Base-by-base conservation (phyloP, 2,888 invertebrate species). In the Chloromyia formosa region DNA sequence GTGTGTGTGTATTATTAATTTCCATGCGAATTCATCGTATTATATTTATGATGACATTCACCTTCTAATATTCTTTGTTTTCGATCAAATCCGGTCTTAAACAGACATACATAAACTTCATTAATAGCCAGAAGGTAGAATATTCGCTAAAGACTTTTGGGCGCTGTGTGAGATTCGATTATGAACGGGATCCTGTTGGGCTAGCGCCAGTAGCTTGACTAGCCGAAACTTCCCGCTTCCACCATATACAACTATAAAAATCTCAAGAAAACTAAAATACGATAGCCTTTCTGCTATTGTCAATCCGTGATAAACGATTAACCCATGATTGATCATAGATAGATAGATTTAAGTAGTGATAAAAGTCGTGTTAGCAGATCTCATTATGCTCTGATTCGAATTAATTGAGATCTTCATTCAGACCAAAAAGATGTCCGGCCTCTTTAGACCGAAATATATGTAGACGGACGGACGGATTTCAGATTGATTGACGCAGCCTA, bases 361-460 rank as follows among this genome's bases (percentile, higher is more conserved):
- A 69, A 74, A 74, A 74, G 66, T 74, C 74, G 69, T 74, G 74
- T 74, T 61, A 45, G 56, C 71, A 58, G 27, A 69, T 71, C 71
- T 20, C 35, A 71, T 56, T 56, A 56, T 58, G 14, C 14, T 18
- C 20, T 10, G 58, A 56, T 56, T 42, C 58, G 20, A 54, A 16
- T 56, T 42, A 56, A 71, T 71, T 71, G 49, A 71, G 71, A 71
- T 58, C 71, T 71, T 20, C 10, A 18, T n/a, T 22, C 27, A 16
- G 54, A 69, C 35, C 54, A 27, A 35, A 69, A 45, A 64, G 14
- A 61, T 7, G 2, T 12, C 45, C 45, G 42, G 18, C 12, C 7
- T 42, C 5, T 42, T 12, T 42, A 12, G 12, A 9, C 12, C 42
- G n/a, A n/a, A n/a, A n/a, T n/a, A n/a, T n/a, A n/a, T n/a, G n/a